Evolutionary conservation across 2,888 invertebrate species (phyloP).

Genomic region (Odontocolon sp.): DNA sequence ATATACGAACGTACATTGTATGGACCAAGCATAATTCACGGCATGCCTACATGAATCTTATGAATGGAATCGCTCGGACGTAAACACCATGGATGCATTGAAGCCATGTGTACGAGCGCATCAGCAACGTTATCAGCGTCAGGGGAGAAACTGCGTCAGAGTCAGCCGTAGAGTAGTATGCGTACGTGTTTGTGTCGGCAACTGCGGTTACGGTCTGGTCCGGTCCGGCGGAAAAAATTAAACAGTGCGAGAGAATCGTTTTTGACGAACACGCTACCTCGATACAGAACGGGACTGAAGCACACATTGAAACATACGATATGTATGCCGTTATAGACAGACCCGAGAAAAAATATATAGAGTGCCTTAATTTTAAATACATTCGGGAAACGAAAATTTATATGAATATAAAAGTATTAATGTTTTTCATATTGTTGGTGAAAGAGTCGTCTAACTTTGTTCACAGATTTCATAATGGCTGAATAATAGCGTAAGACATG

Average conservation of each 20-base stretch:
- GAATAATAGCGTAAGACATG: too few species aligned
- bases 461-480: too few species aligned
- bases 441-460: too few species aligned
- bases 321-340: too few species aligned
- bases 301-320: background rate
- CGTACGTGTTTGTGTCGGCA: background rate
- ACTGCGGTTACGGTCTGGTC: background rate
- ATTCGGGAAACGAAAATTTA: too few species aligned
- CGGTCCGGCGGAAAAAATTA: constrained; percentile 10
- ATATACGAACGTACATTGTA: constrained; percentile 14
- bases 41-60: constrained; percentile 27
- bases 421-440: too few species aligned
- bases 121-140: constrained; percentile 32
- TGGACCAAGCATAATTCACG: constrained; percentile 43
- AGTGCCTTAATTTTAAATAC: too few species aligned
- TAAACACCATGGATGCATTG: constrained; percentile 39
- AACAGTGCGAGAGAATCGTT: constrained; percentile 11
- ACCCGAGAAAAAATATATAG: too few species aligned
- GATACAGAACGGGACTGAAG: background rate
- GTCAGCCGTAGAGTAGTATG: background rate
- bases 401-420: too few species aligned
- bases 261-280: constrained; percentile 6
- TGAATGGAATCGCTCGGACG: constrained; percentile 42
- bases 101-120: constrained; percentile 28
- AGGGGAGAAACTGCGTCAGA: constrained; percentile 12